These are phyloP conservation scores for Selene dorsalis DNA, from an alignment of 2,797 vertebrate species.

Conservation along the genomic window DNA sequence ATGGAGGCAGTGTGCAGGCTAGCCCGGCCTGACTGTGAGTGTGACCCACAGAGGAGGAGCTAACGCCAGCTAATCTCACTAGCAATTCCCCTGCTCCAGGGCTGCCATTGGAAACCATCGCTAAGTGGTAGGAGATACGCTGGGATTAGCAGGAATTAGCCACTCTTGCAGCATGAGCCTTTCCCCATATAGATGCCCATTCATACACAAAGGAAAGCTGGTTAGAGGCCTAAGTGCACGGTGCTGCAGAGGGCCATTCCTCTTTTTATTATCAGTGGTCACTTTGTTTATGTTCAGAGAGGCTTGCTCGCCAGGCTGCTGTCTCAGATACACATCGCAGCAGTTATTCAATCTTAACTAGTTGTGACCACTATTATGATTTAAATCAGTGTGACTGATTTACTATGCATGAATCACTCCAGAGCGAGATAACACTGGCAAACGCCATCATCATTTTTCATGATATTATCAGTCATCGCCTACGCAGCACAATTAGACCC, in stretches of 20 bases:
- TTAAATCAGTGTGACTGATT: slow-evolving; percentile 21
- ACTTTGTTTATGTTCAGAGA: slow-evolving; percentile 13
- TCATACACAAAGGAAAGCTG: slow-evolving; percentile 79
- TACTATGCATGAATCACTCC: slow-evolving; percentile 28
- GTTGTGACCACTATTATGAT: slow-evolving; percentile 8
- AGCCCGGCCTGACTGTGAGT: slow-evolving; percentile 36
- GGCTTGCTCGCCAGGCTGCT: neutral
- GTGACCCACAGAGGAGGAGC: slow-evolving; percentile 77
- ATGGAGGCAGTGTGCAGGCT: slow-evolving; percentile 31
- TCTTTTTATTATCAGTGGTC: slow-evolving; percentile 21
- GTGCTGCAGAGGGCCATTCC: slow-evolving; percentile 15
- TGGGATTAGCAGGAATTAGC: slow-evolving; percentile 85
- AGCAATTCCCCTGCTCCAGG: slow-evolving; percentile 66
- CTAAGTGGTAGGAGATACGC: slow-evolving; percentile 74
- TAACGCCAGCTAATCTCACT: slow-evolving; percentile 80
- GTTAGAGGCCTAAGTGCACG: slow-evolving; percentile 55
- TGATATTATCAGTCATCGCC: slow-evolving; percentile 54
- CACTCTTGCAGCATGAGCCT: slow-evolving; percentile 78
- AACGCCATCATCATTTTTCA: neutral
- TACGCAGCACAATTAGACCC: slow-evolving; percentile 62
- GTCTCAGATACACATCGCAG: neutral
- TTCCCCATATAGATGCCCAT: slow-evolving; percentile 84
- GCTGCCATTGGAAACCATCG: slow-evolving; percentile 72
- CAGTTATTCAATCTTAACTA: slow-evolving; percentile 26
- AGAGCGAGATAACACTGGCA: slow-evolving; percentile 35